Evolutionary conservation across 2,797 vertebrate genomes (phyloP).

Genomic region (Esox masquinongy): DNA sequence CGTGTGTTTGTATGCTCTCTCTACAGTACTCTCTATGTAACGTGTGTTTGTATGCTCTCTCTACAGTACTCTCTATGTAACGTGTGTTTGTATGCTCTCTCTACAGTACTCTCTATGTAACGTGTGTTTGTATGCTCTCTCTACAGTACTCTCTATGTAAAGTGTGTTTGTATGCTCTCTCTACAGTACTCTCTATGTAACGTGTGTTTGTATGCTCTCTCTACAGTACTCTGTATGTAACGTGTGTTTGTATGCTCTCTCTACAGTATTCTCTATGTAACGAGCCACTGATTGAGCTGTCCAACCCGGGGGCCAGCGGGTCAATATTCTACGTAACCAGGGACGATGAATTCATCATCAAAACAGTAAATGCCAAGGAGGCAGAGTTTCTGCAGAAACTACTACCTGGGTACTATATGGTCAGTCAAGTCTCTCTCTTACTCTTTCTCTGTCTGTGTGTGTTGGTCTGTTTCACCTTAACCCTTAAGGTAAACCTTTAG

Average conservation of each 20-base stretch:
- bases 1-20: no score
- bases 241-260: constrained; percentile 17
- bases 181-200: not conserved
- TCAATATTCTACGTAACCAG: constrained; percentile 96
- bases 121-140: not conserved
- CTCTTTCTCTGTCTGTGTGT: not conserved
- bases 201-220: not conserved
- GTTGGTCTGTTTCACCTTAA: constrained; percentile 43
- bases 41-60: no score
- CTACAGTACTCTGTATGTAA: not conserved
- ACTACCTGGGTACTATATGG: constrained; percentile 98
- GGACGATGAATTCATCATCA: constrained; percentile 97
- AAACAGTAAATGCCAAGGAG: constrained; percentile 96
- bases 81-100: no score
- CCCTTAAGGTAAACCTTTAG: constrained; percentile 41
- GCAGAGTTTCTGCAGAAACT: constrained; percentile 97
- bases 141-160: not conserved
- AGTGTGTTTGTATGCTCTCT: not conserved
- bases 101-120: not conserved
- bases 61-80: no score
- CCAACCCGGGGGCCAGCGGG: constrained; percentile 93
- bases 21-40: no score
- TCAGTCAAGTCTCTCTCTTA: constrained; percentile 52
- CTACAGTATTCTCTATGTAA: constrained; percentile 92
- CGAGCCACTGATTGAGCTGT: constrained; percentile 92